Evolutionary conservation across 2,797 vertebrate species (phyloP).

Genomic region (Parauchenoglanis punctatus): DNA sequence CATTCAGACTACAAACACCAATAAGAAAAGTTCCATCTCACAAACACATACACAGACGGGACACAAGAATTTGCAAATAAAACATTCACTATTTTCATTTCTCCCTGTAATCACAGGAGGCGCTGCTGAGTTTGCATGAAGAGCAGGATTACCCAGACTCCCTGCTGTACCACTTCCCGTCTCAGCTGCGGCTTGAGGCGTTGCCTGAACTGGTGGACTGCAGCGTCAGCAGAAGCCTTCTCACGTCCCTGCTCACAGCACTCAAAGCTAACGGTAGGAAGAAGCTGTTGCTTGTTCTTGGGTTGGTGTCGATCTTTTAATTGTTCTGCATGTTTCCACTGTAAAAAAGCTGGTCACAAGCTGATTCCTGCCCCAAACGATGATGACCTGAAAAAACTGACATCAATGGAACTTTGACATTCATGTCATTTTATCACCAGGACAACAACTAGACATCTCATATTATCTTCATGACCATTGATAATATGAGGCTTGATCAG

Average conservation of each 20-base stretch:
- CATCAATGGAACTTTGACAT: background rate
- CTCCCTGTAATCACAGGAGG: constrained; percentile 66
- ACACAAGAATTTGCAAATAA: background rate
- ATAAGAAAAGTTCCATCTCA: background rate
- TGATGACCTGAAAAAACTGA: background rate
- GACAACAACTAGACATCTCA: background rate
- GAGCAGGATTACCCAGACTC: constrained; percentile 81
- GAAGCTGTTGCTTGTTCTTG: background rate
- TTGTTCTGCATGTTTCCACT: background rate
- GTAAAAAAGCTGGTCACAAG: background rate
- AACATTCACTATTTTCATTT: background rate
- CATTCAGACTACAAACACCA: background rate
- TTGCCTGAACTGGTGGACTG: constrained; percentile 79
- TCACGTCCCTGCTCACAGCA: constrained; percentile 77
- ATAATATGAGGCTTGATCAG: background rate
- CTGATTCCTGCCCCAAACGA: background rate
- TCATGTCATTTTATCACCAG: background rate
- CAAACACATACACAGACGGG: background rate
- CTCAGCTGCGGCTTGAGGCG: constrained; percentile 80
- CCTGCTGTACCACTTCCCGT: constrained; percentile 84
- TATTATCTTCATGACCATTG: background rate
- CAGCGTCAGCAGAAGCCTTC: constrained; percentile 80
- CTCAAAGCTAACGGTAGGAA: constrained; percentile 83
- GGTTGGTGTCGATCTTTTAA: background rate
- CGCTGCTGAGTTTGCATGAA: constrained; percentile 75